phyloP scores from a whole-genome alignment of 1,140 invertebrate genomes.

The Sogatella furcifera region DNA sequence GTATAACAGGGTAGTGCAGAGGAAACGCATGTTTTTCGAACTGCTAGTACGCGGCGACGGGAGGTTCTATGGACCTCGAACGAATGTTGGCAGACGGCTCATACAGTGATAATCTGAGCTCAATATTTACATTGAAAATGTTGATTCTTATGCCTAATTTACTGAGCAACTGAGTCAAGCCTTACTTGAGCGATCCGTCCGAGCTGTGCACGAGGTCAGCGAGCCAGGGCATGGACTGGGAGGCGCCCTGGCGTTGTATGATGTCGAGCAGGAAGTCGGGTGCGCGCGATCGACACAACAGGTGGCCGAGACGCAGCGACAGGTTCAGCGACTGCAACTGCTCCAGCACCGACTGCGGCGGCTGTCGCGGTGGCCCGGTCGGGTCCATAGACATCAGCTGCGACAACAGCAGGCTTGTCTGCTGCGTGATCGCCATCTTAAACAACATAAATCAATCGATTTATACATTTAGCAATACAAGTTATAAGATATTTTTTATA shows the following conservation, averaged over 20 bases:
- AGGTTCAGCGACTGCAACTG: slow-evolving; percentile 70
- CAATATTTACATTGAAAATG: no score
- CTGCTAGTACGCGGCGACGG: no score
- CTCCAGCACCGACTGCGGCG: slow-evolving; percentile 65
- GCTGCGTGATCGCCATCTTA: slow-evolving; percentile 78
- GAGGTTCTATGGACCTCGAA: no score
- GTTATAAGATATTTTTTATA: no score
- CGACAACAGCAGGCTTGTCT: slow-evolving; percentile 73
- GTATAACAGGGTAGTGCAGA: no score
- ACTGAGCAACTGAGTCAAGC: no score
- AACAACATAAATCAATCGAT: slow-evolving; percentile 16
- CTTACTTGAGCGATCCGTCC: slow-evolving; percentile 65
- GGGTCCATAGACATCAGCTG: slow-evolving; percentile 78
- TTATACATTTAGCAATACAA: no score
- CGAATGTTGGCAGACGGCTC: no score
- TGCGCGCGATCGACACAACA: slow-evolving; percentile 77
- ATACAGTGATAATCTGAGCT: no score
- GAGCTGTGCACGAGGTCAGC: slow-evolving; percentile 88
- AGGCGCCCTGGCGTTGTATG: slow-evolving; percentile 75
- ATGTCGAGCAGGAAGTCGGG: slow-evolving; percentile 90
- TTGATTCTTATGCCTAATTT: no score
- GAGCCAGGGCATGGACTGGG: slow-evolving; percentile 92
- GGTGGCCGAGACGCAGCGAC: slow-evolving; percentile 72
- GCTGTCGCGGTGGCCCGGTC: slow-evolving; percentile 62
- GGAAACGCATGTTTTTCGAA: no score